Evolutionary conservation across 2,888 invertebrate species (phyloP), one percentile per base, ranked within the genome.

Genomic region (Callyntrura guangdongensis): DNA sequence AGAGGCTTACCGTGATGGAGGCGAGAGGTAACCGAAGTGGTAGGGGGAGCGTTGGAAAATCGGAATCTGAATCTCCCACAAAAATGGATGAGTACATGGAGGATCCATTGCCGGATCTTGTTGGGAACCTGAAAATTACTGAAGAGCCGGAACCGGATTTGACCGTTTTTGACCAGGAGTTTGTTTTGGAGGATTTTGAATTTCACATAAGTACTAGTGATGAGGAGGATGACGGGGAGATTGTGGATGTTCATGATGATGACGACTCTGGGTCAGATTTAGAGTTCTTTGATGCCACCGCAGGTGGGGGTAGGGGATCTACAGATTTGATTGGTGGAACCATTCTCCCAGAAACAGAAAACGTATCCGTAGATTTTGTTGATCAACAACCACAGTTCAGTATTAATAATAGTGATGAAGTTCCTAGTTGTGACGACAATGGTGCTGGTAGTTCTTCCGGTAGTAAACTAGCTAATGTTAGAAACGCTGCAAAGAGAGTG

Each of bases 101-200:
- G 22, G 94, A 94, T 90, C 94, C 94, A 4, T 83, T 94, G 20
- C 94, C 94, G 11, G 94, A 94, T 90, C 90, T 94, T 12, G 94
- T 94, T n/a, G 94, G 94, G 0, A 93, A 90, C 86, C 84, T 94
- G 81, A 91, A 85, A 85, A 92, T 93, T 69, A 88, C 89, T 3
- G 94, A 93, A 72, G 93, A 93, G 77, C 92, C 92, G 9, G 94
- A 94, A 79, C 93, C 93, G 17, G 94, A 94, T 90, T 86, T 94
- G 67, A 94, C 93, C n/a, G 86, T 85, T 69, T 91, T 93, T 25
- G 93, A 93, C 47, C 91, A 92, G 47, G 93, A 94, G 72, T 94
- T 94, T 91, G 92, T 91, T 22, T 67, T 94, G 27, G 94, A 94
- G 82, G 94, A 94, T 90, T 94, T 94, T 90, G 94, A 94, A 86